Conservation (phyloP, 1,140 invertebrate species). For the Drosophila fuyamai region DNA sequence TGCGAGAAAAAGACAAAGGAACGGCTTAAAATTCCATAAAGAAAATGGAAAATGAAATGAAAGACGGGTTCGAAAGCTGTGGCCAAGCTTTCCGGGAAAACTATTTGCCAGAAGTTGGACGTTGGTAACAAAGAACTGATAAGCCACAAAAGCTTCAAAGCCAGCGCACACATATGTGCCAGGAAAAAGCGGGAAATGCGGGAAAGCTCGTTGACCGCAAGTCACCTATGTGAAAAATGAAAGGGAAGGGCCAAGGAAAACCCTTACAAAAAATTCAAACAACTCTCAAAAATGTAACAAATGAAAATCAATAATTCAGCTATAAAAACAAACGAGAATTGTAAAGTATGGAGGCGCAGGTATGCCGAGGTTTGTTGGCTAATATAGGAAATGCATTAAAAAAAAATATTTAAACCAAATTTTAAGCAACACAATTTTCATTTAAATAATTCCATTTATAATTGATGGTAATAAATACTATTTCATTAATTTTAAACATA, state of each 20-base stretch:
- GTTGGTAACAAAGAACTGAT: slow-evolving; percentile 39
- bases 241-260: not conserved
- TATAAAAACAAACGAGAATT: slow-evolving; percentile 63
- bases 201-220: slow-evolving; percentile 45
- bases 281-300: slow-evolving; percentile 56
- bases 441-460: too few relatives aligned
- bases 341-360: slow-evolving; percentile 58
- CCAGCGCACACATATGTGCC: slow-evolving; percentile 20
- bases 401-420: not conserved
- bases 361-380: slow-evolving; percentile 12
- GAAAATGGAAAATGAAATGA: slow-evolving; percentile 20
- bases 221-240: not conserved
- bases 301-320: slow-evolving; percentile 73
- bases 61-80: slow-evolving; percentile 28
- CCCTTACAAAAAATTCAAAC: slow-evolving; percentile 33
- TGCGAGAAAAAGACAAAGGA: not conserved
- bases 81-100: slow-evolving; percentile 34
- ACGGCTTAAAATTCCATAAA: slow-evolving; percentile 12
- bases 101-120: slow-evolving; percentile 23
- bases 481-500: too few relatives aligned
- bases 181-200: slow-evolving; percentile 1
- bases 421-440: too few relatives aligned
- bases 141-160: slow-evolving; percentile 49
- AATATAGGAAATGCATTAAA: not conserved
- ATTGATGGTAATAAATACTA: not conserved